Evolutionary conservation across 2,888 invertebrate genomes (phyloP), one percentile per base, ranked within the genome.

Genomic region (Hypomecis atomaria): DNA sequence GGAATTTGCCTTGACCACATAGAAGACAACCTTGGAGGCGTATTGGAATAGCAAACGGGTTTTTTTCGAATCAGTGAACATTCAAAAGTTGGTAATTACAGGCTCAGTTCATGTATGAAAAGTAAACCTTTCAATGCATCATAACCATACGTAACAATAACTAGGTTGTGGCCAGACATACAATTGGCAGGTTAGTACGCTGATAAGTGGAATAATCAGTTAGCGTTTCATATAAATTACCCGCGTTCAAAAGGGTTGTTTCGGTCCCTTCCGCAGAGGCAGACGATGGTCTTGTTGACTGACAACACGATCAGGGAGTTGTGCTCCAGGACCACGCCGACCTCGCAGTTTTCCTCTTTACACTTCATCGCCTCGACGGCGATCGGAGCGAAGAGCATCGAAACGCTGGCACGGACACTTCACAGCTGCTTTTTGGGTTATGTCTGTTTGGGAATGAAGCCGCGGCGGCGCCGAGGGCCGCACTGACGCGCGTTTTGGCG

Each of bases 331-430:
- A 93, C 87, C 84, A 93, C 92, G 81, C 92, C 93, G 71, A 93
- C 92, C 84, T 93, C 93, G 81, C 93, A 93, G 83, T 93, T 93
- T 86, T 90, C 92, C 90, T 91, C 93, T 88, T 92, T 92, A 87
- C 93, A 93, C 93, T 93, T 93, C 93, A 93, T 93, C 92, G 92
- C 92, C 89, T 89, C 89, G 69, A 85, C 86, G 89, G 90, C 92
- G 91, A 92, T 90, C 74, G 89, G 88, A 90, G 92, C 86, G 88
- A 91, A 91, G 90, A 90, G 91, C 92, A 92, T 92, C 84, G 89
- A 90, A 87, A 83, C 82, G 86, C 83, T 81, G 77, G 84, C 86
- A 87, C 87, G 77, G 81, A 82, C 87, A 88, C 87, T 85, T 81
- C 82, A 86, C 84, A 84, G 74, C 72, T 60, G 69, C 58, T 67